phyloP scores from a whole-genome alignment of 2,113 vertebrate genomes.

The Tenrec ecaudatus region DNA sequence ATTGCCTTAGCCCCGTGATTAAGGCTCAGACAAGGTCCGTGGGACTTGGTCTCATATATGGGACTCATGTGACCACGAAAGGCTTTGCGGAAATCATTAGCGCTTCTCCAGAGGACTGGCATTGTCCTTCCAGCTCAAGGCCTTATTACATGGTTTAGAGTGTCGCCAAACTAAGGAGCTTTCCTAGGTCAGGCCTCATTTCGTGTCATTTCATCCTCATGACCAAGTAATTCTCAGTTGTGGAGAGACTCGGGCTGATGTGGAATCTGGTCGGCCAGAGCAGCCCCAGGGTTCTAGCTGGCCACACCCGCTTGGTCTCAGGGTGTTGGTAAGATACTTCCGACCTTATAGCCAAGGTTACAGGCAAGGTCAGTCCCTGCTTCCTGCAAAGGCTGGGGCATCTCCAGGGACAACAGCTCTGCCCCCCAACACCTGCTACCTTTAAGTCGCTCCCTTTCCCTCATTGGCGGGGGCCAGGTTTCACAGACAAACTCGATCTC shows the following conservation, averaged over 20 bases:
- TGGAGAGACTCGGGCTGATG: not conserved
- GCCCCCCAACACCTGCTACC: not conserved
- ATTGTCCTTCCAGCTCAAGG: not conserved
- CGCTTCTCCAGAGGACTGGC: not conserved
- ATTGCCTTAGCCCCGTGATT: not conserved
- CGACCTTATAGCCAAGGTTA: not conserved
- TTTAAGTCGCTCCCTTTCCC: not conserved
- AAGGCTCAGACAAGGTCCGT: not conserved
- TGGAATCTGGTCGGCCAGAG: not conserved
- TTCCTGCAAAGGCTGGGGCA: not conserved
- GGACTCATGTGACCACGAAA: not conserved
- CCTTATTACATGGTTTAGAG: slow-evolving; percentile 29
- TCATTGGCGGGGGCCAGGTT: slow-evolving; percentile 33
- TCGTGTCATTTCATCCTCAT: not conserved
- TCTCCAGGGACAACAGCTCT: not conserved
- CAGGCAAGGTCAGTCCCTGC: not conserved
- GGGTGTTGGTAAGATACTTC: not conserved
- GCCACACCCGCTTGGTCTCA: not conserved
- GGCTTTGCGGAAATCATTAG: not conserved
- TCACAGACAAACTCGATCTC: not conserved
- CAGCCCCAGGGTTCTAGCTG: not conserved
- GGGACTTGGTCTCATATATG: not conserved
- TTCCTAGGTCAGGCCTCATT: not conserved
- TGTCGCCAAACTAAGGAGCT: not conserved
- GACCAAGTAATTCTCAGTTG: slow-evolving; percentile 29